Conservation (phyloP, 2,888 invertebrate genomes). For the Archips crataeganus region DNA sequence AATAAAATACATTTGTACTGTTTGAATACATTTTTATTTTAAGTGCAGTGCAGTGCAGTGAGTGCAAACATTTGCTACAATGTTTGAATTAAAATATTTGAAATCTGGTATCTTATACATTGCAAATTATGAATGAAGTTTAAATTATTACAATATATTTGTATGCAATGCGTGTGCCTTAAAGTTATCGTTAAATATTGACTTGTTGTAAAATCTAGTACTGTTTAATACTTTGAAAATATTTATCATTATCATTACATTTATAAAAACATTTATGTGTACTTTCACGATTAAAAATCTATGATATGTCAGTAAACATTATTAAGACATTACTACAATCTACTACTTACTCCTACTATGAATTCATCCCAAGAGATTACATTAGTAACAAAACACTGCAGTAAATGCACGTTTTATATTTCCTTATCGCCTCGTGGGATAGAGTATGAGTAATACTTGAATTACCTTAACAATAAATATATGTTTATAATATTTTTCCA, state of each 20-base stretch:
- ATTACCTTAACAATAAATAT: not conserved
- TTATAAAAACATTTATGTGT: not conserved
- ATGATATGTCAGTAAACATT: slow-evolving; percentile 3
- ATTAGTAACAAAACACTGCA: not conserved
- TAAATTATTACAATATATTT: not conserved
- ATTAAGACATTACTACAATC: not conserved
- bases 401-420: not conserved
- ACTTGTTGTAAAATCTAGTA: not conserved
- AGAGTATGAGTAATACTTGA: not conserved
- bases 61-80: not conserved
- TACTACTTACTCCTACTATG: not conserved
- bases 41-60: too few relatives aligned
- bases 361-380: not conserved
- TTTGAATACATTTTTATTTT: too few relatives aligned
- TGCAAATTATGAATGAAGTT: not conserved
- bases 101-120: not conserved
- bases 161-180: too few relatives aligned
- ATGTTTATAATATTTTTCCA: slow-evolving; percentile 1
- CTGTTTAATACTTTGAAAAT: not conserved
- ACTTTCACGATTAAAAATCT: not conserved
- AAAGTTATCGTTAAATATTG: too few relatives aligned
- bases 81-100: not conserved
- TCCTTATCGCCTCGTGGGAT: not conserved
- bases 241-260: not conserved
- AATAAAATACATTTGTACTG: not conserved